Conservation (phyloP, 2,113 vertebrate genomes). For the Oncorhynchus mykiss region DNA sequence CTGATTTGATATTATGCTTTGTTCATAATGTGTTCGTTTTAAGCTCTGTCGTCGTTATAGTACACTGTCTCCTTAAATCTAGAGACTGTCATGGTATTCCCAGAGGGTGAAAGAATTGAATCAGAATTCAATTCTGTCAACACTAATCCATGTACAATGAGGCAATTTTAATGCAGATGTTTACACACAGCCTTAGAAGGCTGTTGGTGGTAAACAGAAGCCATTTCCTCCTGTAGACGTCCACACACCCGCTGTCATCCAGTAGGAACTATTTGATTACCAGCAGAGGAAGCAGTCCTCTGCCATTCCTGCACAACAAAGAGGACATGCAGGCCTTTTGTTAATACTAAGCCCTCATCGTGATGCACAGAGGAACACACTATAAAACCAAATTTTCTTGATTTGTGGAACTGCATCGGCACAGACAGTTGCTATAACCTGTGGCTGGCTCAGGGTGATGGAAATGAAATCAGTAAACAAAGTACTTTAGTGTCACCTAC, state of each 20-base stretch:
- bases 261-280: constrained; percentile 28
- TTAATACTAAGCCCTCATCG: constrained; percentile 4
- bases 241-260: not conserved
- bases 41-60: not conserved
- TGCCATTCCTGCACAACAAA: constrained; percentile 5
- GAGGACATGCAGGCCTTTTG: constrained; percentile 7
- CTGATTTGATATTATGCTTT: too few species aligned
- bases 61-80: not conserved
- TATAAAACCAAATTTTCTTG: not conserved
- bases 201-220: not conserved
- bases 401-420: not conserved
- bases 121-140: constrained; percentile 17
- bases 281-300: constrained; percentile 12
- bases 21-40: not conserved
- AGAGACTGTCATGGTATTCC: not conserved
- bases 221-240: not conserved
- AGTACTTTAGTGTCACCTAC: not conserved
- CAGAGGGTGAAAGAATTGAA: not conserved
- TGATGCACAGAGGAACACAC: not conserved
- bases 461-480: not conserved
- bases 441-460: not conserved
- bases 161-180: not conserved
- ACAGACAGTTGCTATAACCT: not conserved
- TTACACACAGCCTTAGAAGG: not conserved
- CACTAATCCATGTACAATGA: constrained; percentile 28